Evolutionary conservation across 2,113 vertebrate species (phyloP), one percentile per base, ranked within the genome.

Genomic region (Coregonus clupeaformis): DNA sequence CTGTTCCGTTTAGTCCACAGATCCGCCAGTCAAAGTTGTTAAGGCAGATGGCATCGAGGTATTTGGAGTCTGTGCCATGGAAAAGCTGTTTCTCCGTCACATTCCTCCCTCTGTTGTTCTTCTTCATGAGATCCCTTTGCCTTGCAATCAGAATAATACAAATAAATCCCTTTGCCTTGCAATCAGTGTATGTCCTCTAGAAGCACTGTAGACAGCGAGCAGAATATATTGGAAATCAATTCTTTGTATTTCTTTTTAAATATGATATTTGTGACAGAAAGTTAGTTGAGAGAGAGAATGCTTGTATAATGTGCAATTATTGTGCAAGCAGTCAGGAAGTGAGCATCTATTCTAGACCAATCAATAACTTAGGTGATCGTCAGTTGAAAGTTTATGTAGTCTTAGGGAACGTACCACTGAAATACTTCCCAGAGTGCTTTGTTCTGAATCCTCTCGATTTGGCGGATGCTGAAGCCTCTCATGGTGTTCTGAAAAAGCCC

Each of bases 21-120:
- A 94, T 79, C 6, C 92, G 89, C 93, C 94, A 95, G 89, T 93
- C 84, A 0, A 96, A 96, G 90, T 95, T 95, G 78, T 92, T 81
- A 27, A 64, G 69, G 73, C 92, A 95, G 80, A 94, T 93, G 82
- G 83, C 86, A 0, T 89, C 68, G 0, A 92, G 9, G 0, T 89
- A 62, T 63, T 65, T 79, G 3, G 68, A 3, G 55, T 86, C 90
- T 0, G 91, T 94, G 25, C 92, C 90, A 0, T 95, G 93, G 77
- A 97, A 96, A 1, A 95, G 89, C 42, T 90, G 85, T 12, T 62
- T 71, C 77, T 96, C 94, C 0, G 62, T 57, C 18, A 93, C 86
- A 0, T 62, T 16, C 29, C 76, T 70, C 0, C 90, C 87, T 0
- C 1, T 24, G 0, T 89, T 96, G 27, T 70, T 90, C 77, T 88